Percentiles rank a stretch among this genome's conserved stretches.
Evolutionary conservation across 2,797 vertebrate species (phyloP).

Genomic region (Parauchenoglanis punctatus): DNA sequence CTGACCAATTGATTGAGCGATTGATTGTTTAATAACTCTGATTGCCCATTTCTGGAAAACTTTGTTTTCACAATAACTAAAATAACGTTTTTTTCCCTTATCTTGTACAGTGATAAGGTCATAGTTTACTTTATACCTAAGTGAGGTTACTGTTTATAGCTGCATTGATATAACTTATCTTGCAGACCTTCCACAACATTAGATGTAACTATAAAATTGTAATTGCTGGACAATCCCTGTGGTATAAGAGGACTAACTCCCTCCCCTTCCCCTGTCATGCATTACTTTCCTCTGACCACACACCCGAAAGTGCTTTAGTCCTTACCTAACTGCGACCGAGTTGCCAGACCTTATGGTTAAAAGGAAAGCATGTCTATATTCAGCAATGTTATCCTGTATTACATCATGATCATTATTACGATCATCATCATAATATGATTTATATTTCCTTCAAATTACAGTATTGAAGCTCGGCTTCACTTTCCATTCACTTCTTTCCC

Average conservation of each 20-base stretch:
- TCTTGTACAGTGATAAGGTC: not conserved
- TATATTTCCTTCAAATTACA: constrained; percentile 11
- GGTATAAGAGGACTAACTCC: not conserved
- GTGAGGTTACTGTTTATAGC: not conserved
- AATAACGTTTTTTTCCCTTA: not conserved
- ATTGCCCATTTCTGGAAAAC: not conserved
- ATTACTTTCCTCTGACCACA: not conserved
- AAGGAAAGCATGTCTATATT: not conserved
- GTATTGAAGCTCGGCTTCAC: not conserved
- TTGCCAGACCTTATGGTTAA: not conserved
- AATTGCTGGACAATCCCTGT: not conserved
- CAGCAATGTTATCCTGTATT: not conserved
- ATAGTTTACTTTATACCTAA: not conserved
- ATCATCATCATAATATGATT: not conserved
- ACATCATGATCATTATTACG: not conserved
- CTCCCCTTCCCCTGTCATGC: not conserved
- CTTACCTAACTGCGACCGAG: not conserved
- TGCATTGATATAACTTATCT: not conserved
- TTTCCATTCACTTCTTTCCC: not conserved
- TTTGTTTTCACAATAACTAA: not conserved
- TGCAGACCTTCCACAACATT: not conserved
- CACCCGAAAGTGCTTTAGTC: not conserved
- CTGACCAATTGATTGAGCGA: not conserved
- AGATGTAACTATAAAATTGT: not conserved
- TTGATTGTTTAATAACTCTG: not conserved